These are phyloP conservation scores for Tinamus major DNA, from an alignment of 2,797 vertebrate species.

Conservation along the genomic window DNA sequence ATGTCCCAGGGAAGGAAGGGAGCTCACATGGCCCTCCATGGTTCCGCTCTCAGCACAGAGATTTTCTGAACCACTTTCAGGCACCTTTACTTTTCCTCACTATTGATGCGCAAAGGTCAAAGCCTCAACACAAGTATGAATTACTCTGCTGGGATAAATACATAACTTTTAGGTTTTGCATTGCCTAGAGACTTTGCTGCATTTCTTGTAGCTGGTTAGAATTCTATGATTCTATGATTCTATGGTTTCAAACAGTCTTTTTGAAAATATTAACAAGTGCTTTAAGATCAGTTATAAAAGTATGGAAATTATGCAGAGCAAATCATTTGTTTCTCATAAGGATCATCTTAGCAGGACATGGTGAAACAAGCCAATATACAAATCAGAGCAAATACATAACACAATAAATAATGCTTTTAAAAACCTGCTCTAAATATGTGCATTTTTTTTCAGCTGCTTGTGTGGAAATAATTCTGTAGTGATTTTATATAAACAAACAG, in stretches of 20 bases:
- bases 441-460: neutral
- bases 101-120: neutral
- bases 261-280: neutral
- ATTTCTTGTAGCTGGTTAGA: neutral
- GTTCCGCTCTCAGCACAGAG: too few relatives aligned
- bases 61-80: neutral
- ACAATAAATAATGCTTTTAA: neutral
- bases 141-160: neutral
- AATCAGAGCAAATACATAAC: neutral
- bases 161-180: neutral
- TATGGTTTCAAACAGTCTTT: neutral
- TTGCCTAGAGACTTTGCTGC: neutral
- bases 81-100: neutral
- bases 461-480: neutral
- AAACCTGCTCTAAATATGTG: neutral
- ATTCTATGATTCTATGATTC: too few relatives aligned
- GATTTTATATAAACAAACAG: neutral
- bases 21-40: neutral
- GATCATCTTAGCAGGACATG: neutral
- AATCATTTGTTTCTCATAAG: constrained; percentile 2
- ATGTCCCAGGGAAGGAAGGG: neutral
- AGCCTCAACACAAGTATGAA: neutral
- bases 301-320: neutral
- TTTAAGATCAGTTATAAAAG: constrained; percentile 2
- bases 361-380: neutral